These are phyloP conservation scores for Molorchus minor DNA, from an alignment of 2,888 invertebrate species.

Conservation along the genomic window DNA sequence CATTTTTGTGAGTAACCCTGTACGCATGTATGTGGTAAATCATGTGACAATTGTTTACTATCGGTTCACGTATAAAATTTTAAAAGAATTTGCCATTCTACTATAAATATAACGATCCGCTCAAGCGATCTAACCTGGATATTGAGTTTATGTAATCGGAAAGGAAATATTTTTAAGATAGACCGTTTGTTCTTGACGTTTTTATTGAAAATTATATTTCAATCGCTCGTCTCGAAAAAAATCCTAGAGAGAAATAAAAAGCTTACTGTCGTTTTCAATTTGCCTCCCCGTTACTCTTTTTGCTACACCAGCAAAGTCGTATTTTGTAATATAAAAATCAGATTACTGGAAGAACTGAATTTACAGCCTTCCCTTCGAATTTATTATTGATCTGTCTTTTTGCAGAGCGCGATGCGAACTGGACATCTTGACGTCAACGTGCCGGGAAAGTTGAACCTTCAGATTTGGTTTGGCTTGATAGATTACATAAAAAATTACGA, in stretches of 20 bases:
- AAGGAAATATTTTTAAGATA: constrained; percentile 53
- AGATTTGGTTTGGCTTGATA: constrained; percentile 20
- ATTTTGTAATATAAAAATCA: constrained; percentile 46
- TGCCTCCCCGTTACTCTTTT: constrained; percentile 49
- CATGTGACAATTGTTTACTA: no score
- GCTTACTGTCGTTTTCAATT: constrained; percentile 57
- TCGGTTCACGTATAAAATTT: no score
- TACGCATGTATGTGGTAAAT: no score
- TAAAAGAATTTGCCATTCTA: no score
- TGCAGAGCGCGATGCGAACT: constrained; percentile 6
- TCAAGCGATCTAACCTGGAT: constrained; percentile 20
- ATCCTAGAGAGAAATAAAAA: constrained; percentile 45
- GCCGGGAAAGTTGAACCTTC: constrained; percentile 16
- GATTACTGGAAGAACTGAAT: constrained; percentile 40
- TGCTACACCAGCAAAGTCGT: constrained; percentile 40
- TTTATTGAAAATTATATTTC: constrained; percentile 56
- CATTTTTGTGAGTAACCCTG: no score
- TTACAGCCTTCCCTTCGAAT: constrained; percentile 38
- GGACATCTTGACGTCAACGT: constrained; percentile 17
- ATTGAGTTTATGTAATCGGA: constrained; percentile 49
- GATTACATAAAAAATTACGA: constrained; percentile 14
- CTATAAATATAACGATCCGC: constrained; percentile 15
- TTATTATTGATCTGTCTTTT: constrained; percentile 39
- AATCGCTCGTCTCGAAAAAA: constrained; percentile 33
- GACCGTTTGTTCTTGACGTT: constrained; percentile 56